phyloP scores from a whole-genome alignment of 2,113 vertebrate genomes.

The Microcebus jonahi region DNA sequence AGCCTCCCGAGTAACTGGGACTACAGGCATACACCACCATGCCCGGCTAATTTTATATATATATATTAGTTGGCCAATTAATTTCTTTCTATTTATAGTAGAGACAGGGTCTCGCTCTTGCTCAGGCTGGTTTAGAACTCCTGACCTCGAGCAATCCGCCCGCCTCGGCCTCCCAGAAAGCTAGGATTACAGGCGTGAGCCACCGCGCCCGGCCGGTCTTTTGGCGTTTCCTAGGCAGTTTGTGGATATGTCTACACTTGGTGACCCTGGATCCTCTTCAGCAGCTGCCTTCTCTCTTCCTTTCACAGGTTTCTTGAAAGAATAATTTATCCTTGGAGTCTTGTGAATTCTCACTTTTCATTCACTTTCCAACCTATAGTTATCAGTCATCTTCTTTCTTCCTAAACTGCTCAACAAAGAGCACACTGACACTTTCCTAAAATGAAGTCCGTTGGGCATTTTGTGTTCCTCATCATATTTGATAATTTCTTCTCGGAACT shows the following conservation, averaged over 20 bases:
- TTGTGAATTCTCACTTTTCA: conserved; percentile 15
- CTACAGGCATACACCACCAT: too few species aligned
- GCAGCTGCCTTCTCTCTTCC: neutral
- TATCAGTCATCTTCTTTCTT: neutral
- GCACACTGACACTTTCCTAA: neutral
- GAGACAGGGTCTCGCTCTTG: too few species aligned
- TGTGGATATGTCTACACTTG: neutral
- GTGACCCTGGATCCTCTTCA: neutral
- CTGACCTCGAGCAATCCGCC: too few species aligned
- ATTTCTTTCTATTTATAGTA: too few species aligned
- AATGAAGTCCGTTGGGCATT: neutral
- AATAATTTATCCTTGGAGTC: neutral
- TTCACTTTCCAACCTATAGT: neutral
- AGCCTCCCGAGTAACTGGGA: too few species aligned
- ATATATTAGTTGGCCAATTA: too few species aligned
- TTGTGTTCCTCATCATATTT: neutral
- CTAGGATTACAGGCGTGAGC: too few species aligned
- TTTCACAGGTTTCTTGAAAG: neutral
- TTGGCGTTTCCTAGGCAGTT: neutral
- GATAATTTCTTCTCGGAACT: neutral
- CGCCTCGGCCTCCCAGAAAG: too few species aligned
- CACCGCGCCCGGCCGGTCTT: too few species aligned
- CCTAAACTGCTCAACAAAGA: neutral
- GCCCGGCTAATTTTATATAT: too few species aligned
- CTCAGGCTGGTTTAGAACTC: too few species aligned